Evolutionary conservation across 2,888 invertebrate genomes (phyloP).

Genomic region (Lasioglossum malachurum): DNA sequence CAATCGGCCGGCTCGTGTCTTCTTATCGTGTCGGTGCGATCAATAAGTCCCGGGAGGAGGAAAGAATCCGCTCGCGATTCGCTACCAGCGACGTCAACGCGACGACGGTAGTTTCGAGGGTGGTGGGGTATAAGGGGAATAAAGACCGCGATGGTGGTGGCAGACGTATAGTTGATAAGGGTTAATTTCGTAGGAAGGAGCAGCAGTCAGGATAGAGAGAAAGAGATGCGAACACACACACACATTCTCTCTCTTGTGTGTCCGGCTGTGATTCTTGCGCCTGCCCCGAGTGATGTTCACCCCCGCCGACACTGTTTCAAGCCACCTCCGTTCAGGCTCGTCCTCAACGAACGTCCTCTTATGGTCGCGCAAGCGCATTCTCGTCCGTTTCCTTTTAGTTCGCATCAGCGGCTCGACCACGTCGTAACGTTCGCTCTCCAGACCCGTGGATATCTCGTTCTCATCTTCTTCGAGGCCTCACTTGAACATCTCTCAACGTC

Average conservation of each 20-base stretch:
- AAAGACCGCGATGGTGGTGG: slow-evolving; percentile 50
- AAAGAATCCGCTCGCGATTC: slow-evolving; percentile 81
- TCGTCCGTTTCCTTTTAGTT: slow-evolving; percentile 69
- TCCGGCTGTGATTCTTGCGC: slow-evolving; percentile 81
- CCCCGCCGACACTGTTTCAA: slow-evolving; percentile 55
- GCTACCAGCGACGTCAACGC: slow-evolving; percentile 73
- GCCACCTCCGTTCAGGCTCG: slow-evolving; percentile 42
- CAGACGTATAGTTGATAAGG: slow-evolving; percentile 84
- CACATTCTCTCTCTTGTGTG: slow-evolving; percentile 59
- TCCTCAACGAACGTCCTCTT: slow-evolving; percentile 59
- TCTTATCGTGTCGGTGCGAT: slow-evolving; percentile 81
- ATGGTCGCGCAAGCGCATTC: slow-evolving; percentile 76
- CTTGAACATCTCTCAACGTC: not conserved
- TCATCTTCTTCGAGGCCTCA: not conserved
- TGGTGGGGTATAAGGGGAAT: slow-evolving; percentile 57
- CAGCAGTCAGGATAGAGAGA: slow-evolving; percentile 41
- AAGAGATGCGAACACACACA: too few species aligned
- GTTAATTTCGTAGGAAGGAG: slow-evolving; percentile 85
- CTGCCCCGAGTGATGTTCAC: slow-evolving; percentile 72
- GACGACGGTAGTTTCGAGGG: slow-evolving; percentile 57
- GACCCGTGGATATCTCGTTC: slow-evolving; percentile 24
- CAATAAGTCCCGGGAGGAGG: slow-evolving; percentile 83
- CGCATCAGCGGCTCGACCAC: slow-evolving; percentile 67
- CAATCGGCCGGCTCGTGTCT: slow-evolving; percentile 82
- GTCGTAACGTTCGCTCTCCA: slow-evolving; percentile 62